phyloP scores from a whole-genome alignment of 2,888 invertebrate species.

The Heteromurus nitidus region DNA sequence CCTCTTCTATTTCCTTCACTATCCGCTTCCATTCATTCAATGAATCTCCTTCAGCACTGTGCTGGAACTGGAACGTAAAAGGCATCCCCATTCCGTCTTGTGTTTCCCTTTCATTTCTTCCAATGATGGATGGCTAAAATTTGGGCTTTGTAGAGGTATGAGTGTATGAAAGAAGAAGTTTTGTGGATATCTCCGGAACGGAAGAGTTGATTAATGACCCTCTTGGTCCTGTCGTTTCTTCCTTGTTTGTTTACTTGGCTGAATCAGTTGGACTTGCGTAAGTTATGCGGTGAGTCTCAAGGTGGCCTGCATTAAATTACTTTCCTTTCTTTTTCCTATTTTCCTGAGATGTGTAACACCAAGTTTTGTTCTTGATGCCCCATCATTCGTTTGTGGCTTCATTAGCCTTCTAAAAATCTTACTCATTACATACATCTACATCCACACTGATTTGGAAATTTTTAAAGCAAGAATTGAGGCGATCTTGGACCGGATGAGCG shows the following conservation, averaged over 20 bases:
- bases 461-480: too few relatives aligned
- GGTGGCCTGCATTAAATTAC: too few relatives aligned
- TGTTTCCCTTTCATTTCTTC: slow-evolving; percentile 41
- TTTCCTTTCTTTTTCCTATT: too few relatives aligned
- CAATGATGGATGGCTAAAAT: slow-evolving; percentile 67
- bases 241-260: slow-evolving; percentile 53
- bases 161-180: slow-evolving; percentile 47
- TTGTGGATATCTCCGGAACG: slow-evolving; percentile 40
- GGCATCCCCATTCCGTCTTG: not conserved
- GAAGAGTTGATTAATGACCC: slow-evolving; percentile 60
- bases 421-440: too few relatives aligned
- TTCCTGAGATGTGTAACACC: too few relatives aligned
- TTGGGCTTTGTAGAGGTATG: slow-evolving; percentile 56
- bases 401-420: too few relatives aligned
- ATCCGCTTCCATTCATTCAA: slow-evolving; percentile 30
- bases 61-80: not conserved
- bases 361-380: too few relatives aligned
- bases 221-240: slow-evolving; percentile 45
- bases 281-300: too few relatives aligned
- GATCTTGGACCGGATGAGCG: too few relatives aligned
- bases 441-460: too few relatives aligned
- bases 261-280: slow-evolving; percentile 30
- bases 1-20: not conserved
- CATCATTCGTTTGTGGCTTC: too few relatives aligned
- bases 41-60: slow-evolving; percentile 11